A percentile compares a stretch with the other conserved stretches of the same genome.
phyloP scores from a whole-genome alignment of 2,888 invertebrate genomes.

The Ectemnius lituratus region DNA sequence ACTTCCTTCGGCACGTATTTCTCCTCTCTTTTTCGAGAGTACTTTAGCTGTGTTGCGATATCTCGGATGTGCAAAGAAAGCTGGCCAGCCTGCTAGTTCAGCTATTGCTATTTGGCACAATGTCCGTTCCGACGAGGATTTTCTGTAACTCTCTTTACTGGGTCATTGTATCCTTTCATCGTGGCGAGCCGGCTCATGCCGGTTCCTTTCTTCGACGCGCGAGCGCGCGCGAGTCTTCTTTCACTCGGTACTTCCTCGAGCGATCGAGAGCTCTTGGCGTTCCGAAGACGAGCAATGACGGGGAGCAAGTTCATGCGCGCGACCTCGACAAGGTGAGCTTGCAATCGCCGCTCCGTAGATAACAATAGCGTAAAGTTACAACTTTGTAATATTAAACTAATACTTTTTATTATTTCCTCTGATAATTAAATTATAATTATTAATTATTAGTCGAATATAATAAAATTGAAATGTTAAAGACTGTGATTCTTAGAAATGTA shows the following conservation, averaged over 20 bases:
- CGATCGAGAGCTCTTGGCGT: background rate
- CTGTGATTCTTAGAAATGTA: too few species aligned
- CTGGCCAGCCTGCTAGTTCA: background rate
- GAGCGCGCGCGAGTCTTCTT: too few species aligned
- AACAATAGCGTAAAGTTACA: conserved; percentile 16
- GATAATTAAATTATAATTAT: too few species aligned
- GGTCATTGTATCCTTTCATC: conserved; percentile 41
- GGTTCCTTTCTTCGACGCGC: conserved; percentile 18
- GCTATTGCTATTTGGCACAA: conserved; percentile 32
- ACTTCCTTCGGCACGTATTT: too few species aligned
- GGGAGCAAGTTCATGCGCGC: conserved; percentile 16
- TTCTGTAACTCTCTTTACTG: conserved; percentile 31
- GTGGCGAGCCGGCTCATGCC: conserved; percentile 2
- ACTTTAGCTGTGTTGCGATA: background rate
- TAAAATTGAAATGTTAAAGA: too few species aligned
- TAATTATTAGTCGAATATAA: too few species aligned
- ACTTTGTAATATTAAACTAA: too few species aligned
- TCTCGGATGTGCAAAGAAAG: conserved; percentile 1
- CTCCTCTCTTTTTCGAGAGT: too few species aligned
- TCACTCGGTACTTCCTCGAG: too few species aligned
- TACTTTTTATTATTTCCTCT: too few species aligned
- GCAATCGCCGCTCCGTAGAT: conserved; percentile 19
- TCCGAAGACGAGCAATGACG: conserved; percentile 9
- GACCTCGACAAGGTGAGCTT: conserved; percentile 45
- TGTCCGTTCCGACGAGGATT: conserved; percentile 16